Evolutionary conservation across 2,797 vertebrate species (phyloP), one percentile per base, ranked within the genome.

Genomic region (Zalophus californianus): DNA sequence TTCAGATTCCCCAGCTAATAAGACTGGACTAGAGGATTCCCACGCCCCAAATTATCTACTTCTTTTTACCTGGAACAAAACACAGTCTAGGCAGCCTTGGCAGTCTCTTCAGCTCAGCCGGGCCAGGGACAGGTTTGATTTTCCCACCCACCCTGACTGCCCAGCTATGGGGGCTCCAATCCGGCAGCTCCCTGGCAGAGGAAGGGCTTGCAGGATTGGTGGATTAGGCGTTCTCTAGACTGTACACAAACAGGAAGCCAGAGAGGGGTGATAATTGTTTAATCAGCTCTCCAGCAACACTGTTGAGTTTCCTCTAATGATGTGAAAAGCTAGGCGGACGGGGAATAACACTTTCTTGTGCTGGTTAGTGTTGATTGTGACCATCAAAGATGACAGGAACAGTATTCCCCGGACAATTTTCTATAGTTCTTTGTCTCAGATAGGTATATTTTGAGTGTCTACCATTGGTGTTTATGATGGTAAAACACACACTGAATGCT

Each of bases 241-340:
- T 1, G 93, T 80, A 95, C 97, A 97, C 98, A 98, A 98, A 98
- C 98, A 98, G 98, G 98, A 98, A 98, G 97, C 96, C 87, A 58
- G 88, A 96, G 92, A 98, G 90, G 97, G 98, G 98, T 98, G 98
- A 98, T 98, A 99, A 99, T 98, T 98, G 97, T 98, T 98, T 98
- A 97, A 98, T 98, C 98, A 97, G 97, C 97, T 60, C 98, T 96
- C 98, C 95, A 96, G 97, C 91, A 98, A 98, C 98, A 98, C 98
- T 98, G 98, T 97, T 98, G 98, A 95, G 97, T 95, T 98, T 91
- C 91, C 96, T 94, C 97, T 98, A 97, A 97, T 96, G 95, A 97
- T 98, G 95, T 97, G 98, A 98, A 97, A 98, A 97, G 95, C n/a
- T 25, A 0, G n/a, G 92, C 4, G 0, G 5, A 20, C 35, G 56